These are phyloP conservation scores for Microtus pennsylvanicus DNA, from an alignment of 2,113 vertebrate genomes.

Conservation along the genomic window DNA sequence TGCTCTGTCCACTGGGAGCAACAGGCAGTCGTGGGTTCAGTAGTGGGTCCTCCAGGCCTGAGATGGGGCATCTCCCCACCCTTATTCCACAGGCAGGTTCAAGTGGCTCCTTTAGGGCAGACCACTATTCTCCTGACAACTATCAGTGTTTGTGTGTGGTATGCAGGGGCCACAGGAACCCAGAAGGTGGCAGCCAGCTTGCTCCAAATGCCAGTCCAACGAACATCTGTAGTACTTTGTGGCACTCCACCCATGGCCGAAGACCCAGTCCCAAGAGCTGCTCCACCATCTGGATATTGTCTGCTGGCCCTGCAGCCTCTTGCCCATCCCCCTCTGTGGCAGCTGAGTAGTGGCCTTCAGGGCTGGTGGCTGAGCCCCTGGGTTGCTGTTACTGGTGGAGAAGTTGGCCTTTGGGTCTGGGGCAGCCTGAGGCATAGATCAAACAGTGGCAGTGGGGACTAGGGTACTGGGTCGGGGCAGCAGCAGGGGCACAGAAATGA, in stretches of 20 bases:
- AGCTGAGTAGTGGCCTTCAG: constrained; percentile 88
- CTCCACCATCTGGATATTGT: constrained; percentile 87
- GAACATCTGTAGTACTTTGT: constrained; percentile 95
- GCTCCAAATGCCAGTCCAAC: constrained; percentile 94
- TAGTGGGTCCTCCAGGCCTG: background rate
- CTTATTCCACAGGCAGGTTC: constrained; percentile 13
- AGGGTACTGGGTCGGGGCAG: constrained; percentile 52
- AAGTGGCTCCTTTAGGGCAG: constrained; percentile 61
- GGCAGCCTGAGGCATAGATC: constrained; percentile 93
- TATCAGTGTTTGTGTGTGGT: constrained; percentile 90
- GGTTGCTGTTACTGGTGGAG: constrained; percentile 94
- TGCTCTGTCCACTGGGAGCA: constrained; percentile 17
- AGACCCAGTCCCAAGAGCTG: constrained; percentile 97
- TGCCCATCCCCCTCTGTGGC: constrained; percentile 78
- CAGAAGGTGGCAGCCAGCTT: constrained; percentile 95
- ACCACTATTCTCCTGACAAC: constrained; percentile 21
- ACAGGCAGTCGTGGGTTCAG: background rate
- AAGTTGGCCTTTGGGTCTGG: constrained; percentile 93
- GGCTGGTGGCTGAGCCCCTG: constrained; percentile 80
- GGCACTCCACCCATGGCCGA: constrained; percentile 92
- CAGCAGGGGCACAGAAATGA: constrained; percentile 59
- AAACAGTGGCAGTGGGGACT: constrained; percentile 92
- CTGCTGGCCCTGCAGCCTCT: too few species aligned
- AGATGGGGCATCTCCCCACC: background rate
- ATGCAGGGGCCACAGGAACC: constrained; percentile 89